Base-by-base conservation (phyloP, 2,797 vertebrate species). In the Clamator glandarius region DNA sequence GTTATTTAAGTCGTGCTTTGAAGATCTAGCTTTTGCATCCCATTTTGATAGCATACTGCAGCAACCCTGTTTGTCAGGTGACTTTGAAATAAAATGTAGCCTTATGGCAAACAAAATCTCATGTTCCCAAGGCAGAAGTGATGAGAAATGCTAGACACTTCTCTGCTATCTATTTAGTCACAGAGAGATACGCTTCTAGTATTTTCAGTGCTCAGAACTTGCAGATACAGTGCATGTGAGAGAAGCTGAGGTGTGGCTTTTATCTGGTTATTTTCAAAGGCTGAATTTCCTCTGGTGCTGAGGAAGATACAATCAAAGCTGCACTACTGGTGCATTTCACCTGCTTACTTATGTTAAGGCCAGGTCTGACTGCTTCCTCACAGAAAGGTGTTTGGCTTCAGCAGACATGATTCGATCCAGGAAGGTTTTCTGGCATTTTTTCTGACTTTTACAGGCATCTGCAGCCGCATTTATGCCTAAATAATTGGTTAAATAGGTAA, bases 1-100 rank as follows among this genome's bases (percentile, higher is more conserved):
- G 29, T 83, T 77, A 46, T 84, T 93, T 81, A 93, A 93, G 66
- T 33, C 1, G 18, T 46, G 35, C 93, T 96, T 96, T 96, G 92
- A 94, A 93, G 92, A 67, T 84, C 46, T 31, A 23, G 54, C 16
- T 77, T 92, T 94, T 94, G 85, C 84, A 92, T 96, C 77, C 70
- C 28, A 0, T 81, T 87, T 57, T 80, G 93, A 95, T 92, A 94
- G 70, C 29, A 7, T 15, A 33, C 26, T 84, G 67, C 36, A 63
- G 8, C 72, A 74, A 59, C 93, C 87, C 80, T 87, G 88, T 89
- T 94, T 77, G 63, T 84, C 16, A 0, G 83, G 90, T 84, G 89
- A 79, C 77, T 90, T 80, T 66, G 48, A 66, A 91, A 88, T 41
- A 84, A 91, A 93, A 84, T 2, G 6, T 20, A 57, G 80, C 63